Base-by-base conservation (phyloP, 2,797 vertebrate species). In the Microhierax caerulescens region DNA sequence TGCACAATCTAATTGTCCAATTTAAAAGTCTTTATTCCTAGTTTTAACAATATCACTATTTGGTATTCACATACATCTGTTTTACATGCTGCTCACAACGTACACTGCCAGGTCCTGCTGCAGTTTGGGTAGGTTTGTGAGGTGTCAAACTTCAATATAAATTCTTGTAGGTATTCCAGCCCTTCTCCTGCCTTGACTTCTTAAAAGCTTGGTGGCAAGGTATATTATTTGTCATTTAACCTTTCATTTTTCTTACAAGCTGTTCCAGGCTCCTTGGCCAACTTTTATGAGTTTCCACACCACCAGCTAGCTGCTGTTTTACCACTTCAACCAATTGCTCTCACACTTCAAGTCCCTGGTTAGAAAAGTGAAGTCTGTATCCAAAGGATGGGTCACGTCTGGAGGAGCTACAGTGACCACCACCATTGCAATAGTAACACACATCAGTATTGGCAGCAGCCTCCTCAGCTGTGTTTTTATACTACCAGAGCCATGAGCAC, bases 1-100 rank as follows among this genome's bases (percentile, higher is more conserved):
- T 56, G 19, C 15, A 21, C 51, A 63, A 36, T 47, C 28, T 37
- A 24, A 11, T 53, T 67, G 32, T 39, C 39, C 30, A n/a, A 2
- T 76, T 39, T 79, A 22, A 54, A 65, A 54, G 45, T 43, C 51
- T 11, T 82, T 69, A 18, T 54, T 73, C 47, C 27, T 82, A 36
- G 10, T 39, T 92, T 89, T 80, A 78, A 36, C 41, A 7, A 12
- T 51, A 18, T 30, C 3, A 4, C 24, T 93, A 2, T 56, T 77
- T 0, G 2, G 1, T 82, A 65, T 75, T 79, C 45, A 61, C 24
- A 69, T 16, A n/a, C 6, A 19, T 72, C 72, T 56, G 24, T 48
- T 77, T 92, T 48, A 60, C 0, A 0, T 0, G 3, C n/a, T 67
- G 15, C 28, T 90, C 43, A n/a, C 18, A 23, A 30, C 0, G 0